Evolutionary conservation across 2,888 invertebrate genomes (phyloP), one percentile per base, ranked within the genome.

Genomic region (Torymus aiolomorphi): DNA sequence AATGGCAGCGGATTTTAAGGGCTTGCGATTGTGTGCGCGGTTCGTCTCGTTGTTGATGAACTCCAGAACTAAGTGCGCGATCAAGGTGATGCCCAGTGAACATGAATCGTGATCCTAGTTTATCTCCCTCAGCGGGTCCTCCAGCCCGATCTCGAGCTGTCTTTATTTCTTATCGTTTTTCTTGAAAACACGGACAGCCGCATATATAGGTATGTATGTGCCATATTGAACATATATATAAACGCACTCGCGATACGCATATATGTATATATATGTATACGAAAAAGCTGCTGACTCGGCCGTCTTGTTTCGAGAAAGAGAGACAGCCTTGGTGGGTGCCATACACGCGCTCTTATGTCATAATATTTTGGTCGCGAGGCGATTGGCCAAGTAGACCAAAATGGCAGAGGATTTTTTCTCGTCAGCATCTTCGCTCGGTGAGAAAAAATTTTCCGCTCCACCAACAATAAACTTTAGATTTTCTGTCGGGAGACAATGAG

Each of bases 21-120:
- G 78, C 59, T 84, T 73, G 75, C 77, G 72, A 77, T 83, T 83
- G 74, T 82, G 84, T 82, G 84, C 81, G 84, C 80, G 84, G 83
- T 82, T 83, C 80, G 82, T 82, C 80, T 80, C 81, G 75, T 84
- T 76, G 73, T 82, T 84, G 65, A 83, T 82, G 78, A 86, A 86
- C 84, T 85, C 83, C 83, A 89, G 89, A 84, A 89, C 89, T 89
- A 89, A 89, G 87, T 88, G 85, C 79, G 75, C 8, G 42, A 42
- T 8, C 42, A 42, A 42, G 42, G 42, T 77, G 73, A 20, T 67
- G 42, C 63, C 71, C 65, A 84, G 85, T 88, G 86, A 88, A 83
- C 84, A 88, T 88, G 86, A 85, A 84, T 89, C 88, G 88, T 89
- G 89, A 89, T 89, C 88, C 78, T 87, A 85, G 87, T 87, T 87